Evolutionary conservation across 2,797 vertebrate genomes (phyloP), one percentile per base, ranked within the genome.

Genomic region (Lacerta bilineata): DNA sequence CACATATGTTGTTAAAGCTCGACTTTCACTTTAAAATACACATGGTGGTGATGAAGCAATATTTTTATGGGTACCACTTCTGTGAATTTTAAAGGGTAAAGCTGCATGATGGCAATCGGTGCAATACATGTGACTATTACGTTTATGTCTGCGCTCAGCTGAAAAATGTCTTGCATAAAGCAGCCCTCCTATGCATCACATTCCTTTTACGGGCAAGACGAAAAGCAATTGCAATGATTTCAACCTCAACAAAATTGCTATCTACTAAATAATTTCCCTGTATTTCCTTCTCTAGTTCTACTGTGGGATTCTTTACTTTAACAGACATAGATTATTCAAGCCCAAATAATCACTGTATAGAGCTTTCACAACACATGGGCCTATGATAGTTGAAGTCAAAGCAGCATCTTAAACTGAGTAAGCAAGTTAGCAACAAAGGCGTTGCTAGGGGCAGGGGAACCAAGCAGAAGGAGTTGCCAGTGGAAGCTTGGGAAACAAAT

Each of bases 231-330:
- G 15, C 29, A 81, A 46, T 29, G 8, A 77, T 25, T 6, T n/a
- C 69, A 77, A 87, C 29, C 27, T 61, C 2, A 0, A 9, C 15
- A 61, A 75, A 71, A 86, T 81, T 77, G 72, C 87, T 39, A 20
- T 77, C 66, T 78, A 90, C 25, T 13, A 91, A 86, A 88, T 6
- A 0, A 36, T 18, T 1, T 59, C 78, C 64, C 64, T 90, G 1
- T 66, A 88, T 85, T 84, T 4, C 2, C 79, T 89, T 8, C 39
- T 76, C 0, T 74, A 23, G 39, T 85, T 91, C 41, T n/a, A 90
- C 1, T 59, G 33, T n/a, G 17, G 39, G 50, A 66, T 36, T 43
- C 20, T 36, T 84, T 77, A 41, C 71, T 72, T 69, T 27, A 84
- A 18, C 23, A 74, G 23, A 18, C 10, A 36, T 13, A 68, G 29